phyloP scores from a whole-genome alignment of 2,888 invertebrate genomes.

The Dilophus febrilis region DNA sequence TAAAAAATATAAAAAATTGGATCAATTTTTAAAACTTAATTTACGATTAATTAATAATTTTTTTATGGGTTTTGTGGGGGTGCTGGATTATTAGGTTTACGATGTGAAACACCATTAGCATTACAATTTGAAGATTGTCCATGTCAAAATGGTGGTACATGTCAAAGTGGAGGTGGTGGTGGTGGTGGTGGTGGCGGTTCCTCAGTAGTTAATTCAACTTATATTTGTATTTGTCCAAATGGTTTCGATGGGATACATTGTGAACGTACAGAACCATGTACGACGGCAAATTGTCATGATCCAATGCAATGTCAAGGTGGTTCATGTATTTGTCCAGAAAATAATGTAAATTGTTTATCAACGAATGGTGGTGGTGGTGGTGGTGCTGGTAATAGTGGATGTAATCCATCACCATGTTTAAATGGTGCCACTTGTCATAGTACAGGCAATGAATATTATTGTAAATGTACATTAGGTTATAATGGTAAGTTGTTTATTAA shows the following conservation, averaged over 20 bases:
- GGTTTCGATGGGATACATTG: conserved; percentile 27
- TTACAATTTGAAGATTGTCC: conserved; percentile 19
- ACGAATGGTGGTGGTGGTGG: too few relatives aligned
- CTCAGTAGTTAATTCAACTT: conserved; percentile 26
- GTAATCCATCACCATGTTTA: conserved; percentile 40
- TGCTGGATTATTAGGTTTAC: too few relatives aligned
- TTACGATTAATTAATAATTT: too few relatives aligned
- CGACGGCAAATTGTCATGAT: conserved; percentile 23
- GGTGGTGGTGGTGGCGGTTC: conserved; percentile 18
- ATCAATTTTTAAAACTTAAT: too few relatives aligned
- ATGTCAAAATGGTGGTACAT: conserved; percentile 27
- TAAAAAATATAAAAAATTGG: too few relatives aligned
- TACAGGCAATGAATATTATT: conserved; percentile 39
- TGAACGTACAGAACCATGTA: conserved; percentile 24
- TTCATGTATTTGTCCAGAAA: conserved; percentile 26
- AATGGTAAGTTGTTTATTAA: conserved; percentile 35
- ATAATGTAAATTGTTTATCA: conserved; percentile 23
- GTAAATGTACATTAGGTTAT: conserved; percentile 40
- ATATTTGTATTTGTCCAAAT: conserved; percentile 25
- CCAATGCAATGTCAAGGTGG: conserved; percentile 27
- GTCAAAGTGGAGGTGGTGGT: conserved; percentile 16
- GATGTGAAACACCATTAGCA: conserved; percentile 21
- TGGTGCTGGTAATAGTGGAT: too few relatives aligned
- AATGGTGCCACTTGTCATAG: conserved; percentile 46
- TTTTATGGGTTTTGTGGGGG: too few relatives aligned